These are phyloP conservation scores for Diadumene lineata DNA, from an alignment of 92 coral and sea anemone genomes.

Conservation along the genomic window DNA sequence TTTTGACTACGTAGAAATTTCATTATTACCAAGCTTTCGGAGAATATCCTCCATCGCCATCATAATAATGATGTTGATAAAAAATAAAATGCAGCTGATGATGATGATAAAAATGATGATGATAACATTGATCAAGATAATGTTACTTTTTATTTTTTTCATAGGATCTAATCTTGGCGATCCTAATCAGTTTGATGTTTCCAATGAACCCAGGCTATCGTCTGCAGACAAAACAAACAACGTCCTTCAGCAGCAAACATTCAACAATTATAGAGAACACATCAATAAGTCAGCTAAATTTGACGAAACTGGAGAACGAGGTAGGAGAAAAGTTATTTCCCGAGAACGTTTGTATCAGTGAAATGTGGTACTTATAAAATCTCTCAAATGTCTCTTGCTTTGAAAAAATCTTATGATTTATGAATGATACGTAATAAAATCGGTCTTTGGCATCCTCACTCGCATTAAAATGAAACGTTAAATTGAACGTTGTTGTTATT, in stretches of 20 bases:
- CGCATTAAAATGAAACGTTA: no score
- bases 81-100: neutral
- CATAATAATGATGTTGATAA: neutral
- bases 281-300: slow-evolving; percentile 60
- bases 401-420: no score
- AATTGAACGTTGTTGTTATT: no score
- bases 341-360: no score
- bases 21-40: no score
- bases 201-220: slow-evolving; percentile 38
- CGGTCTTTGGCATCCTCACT: no score
- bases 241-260: slow-evolving; percentile 36
- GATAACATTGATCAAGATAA: neutral
- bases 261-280: slow-evolving; percentile 59
- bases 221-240: slow-evolving; percentile 47
- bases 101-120: neutral
- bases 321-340: slow-evolving; percentile 21
- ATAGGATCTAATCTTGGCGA: slow-evolving; percentile 47
- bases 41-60: neutral
- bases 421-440: no score
- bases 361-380: no score
- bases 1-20: no score
- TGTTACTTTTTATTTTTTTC: neutral
- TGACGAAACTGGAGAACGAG: slow-evolving; percentile 39
- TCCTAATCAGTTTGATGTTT: slow-evolving; percentile 45
- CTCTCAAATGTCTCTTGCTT: no score